These are phyloP conservation scores for Cyaniris semiargus DNA, from an alignment of 2,888 invertebrate species.

Conservation along the genomic window DNA sequence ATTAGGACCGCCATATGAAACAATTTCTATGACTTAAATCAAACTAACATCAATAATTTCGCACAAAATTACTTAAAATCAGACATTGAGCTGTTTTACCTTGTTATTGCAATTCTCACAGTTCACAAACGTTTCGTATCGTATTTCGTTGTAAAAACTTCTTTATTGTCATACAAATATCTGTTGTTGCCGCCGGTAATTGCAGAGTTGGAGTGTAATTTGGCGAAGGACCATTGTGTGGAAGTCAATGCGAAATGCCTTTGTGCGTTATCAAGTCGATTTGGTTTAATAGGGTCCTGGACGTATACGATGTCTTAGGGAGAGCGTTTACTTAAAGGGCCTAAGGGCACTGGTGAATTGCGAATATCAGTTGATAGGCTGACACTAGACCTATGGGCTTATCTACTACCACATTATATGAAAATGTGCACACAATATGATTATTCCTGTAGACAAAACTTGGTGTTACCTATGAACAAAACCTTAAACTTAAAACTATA, in stretches of 20 bases:
- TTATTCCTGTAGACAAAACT: too few relatives aligned
- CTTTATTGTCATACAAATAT: slow-evolving; percentile 79
- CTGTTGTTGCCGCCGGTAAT: slow-evolving; percentile 72
- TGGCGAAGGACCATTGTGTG: slow-evolving; percentile 63
- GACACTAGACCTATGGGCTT: too few relatives aligned
- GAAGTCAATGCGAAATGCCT: slow-evolving; percentile 55
- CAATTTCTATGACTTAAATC: background rate
- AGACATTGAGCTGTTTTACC: slow-evolving; percentile 25
- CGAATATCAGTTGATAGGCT: background rate
- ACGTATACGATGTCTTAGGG: slow-evolving; percentile 21
- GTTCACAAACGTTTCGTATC: slow-evolving; percentile 51
- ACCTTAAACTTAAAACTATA: too few relatives aligned
- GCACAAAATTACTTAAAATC: background rate
- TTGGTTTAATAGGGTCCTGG: slow-evolving; percentile 33
- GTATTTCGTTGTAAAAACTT: slow-evolving; percentile 65
- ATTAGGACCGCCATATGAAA: background rate
- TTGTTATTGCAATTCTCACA: slow-evolving; percentile 37
- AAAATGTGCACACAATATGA: too few relatives aligned
- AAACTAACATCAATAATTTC: background rate
- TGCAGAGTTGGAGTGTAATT: slow-evolving; percentile 72
- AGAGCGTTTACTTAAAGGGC: background rate
- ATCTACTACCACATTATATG: too few relatives aligned
- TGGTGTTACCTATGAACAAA: too few relatives aligned
- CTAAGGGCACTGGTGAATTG: background rate
- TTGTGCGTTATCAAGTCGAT: slow-evolving; percentile 45